These are phyloP conservation scores for Meiosimyza platycephala DNA, from an alignment of 2,888 invertebrate genomes.

Conservation along the genomic window DNA sequence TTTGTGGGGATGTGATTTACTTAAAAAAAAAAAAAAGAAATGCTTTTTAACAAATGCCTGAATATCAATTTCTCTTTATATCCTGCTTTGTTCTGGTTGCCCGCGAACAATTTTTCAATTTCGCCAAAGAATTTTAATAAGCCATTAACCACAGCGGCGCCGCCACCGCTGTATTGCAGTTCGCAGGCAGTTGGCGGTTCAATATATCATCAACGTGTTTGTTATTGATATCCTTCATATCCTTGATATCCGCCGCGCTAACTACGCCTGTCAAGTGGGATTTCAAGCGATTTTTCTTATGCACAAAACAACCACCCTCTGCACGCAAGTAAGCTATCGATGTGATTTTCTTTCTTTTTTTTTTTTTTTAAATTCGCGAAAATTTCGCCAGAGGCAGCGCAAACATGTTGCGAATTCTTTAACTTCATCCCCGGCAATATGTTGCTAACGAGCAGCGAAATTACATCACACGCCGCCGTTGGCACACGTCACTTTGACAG, in stretches of 20 bases:
- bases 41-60: slow-evolving; percentile 51
- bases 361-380: slow-evolving; percentile 27
- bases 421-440: slow-evolving; percentile 48
- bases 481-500: slow-evolving; percentile 40
- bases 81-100: slow-evolving; percentile 18
- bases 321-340: not conserved
- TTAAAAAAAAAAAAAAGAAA: slow-evolving; percentile 21
- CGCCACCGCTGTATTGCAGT: slow-evolving; percentile 37
- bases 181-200: slow-evolving; percentile 51
- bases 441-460: slow-evolving; percentile 60
- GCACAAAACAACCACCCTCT: slow-evolving; percentile 49
- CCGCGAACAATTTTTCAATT: slow-evolving; percentile 60
- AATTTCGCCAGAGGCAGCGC: slow-evolving; percentile 33
- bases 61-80: slow-evolving; percentile 61
- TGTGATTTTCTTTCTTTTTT: slow-evolving; percentile 14
- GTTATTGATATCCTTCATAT: slow-evolving; percentile 39
- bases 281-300: slow-evolving; percentile 65
- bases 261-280: slow-evolving; percentile 66
- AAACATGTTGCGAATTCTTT: slow-evolving; percentile 65
- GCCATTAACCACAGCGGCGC: slow-evolving; percentile 62
- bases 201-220: slow-evolving; percentile 54
- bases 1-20: slow-evolving; percentile 53
- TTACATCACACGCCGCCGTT: slow-evolving; percentile 23
- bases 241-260: slow-evolving; percentile 54
- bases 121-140: slow-evolving; percentile 61